Percentiles rank a stretch among this genome's conserved stretches.
Evolutionary conservation across 2,113 vertebrate genomes (phyloP).

Genomic region (Ivindomyrus marchei): DNA sequence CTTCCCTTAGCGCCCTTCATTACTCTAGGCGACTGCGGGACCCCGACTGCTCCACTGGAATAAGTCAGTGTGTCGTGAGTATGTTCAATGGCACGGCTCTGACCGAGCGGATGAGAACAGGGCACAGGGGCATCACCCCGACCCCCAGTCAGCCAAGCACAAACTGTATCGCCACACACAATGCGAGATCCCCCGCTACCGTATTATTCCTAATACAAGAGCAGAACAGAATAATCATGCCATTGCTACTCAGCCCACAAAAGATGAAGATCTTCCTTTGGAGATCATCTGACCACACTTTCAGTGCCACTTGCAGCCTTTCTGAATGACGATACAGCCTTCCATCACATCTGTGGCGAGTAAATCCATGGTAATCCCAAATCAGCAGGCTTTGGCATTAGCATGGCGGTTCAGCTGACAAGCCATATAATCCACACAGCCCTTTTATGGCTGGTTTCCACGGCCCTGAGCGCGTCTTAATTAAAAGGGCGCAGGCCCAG

Average conservation of each 20-base stretch:
- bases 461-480: background rate
- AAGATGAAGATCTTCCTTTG: background rate
- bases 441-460: background rate
- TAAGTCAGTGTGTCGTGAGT: background rate
- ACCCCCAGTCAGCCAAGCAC: background rate
- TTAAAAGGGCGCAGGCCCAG: background rate
- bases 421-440: background rate
- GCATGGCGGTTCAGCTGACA: background rate
- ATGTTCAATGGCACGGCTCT: background rate
- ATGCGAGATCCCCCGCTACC: background rate
- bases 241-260: background rate
- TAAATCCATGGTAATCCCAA: background rate
- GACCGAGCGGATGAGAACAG: background rate
- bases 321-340: background rate
- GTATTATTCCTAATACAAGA: background rate
- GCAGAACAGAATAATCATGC: background rate
- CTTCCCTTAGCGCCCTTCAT: background rate
- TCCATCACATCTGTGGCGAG: background rate
- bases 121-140: background rate
- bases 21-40: background rate
- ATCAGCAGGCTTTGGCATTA: background rate
- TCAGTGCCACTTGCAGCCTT: background rate
- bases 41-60: background rate
- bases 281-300: background rate
- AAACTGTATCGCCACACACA: background rate